Evolutionary conservation across 2,797 vertebrate species (phyloP).

Genomic region (Epinephelus awoara): DNA sequence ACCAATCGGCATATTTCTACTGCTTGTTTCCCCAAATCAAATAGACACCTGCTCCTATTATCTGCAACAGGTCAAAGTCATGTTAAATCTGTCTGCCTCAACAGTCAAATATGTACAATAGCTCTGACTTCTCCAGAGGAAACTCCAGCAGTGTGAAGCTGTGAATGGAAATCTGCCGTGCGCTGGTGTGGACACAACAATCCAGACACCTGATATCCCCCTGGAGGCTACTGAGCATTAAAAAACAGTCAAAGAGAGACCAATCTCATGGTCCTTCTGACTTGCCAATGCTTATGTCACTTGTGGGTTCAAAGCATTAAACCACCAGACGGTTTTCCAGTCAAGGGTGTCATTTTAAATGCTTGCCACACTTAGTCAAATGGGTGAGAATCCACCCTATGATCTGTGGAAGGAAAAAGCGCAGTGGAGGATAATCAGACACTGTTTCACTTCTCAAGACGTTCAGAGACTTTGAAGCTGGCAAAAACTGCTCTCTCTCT

Average conservation of each 20-base stretch:
- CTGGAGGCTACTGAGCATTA: not conserved
- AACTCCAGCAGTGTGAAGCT: constrained; percentile 25
- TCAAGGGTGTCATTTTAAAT: constrained; percentile 54
- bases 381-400: constrained; percentile 17
- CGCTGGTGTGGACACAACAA: constrained; percentile 19
- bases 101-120: constrained; percentile 6
- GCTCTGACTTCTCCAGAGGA: constrained; percentile 19
- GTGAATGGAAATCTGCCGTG: constrained; percentile 28
- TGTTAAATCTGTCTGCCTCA: constrained; percentile 29
- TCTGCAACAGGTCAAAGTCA: constrained; percentile 33
- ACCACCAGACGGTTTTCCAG: constrained; percentile 54
- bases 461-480: not conserved
- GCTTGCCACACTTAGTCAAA: constrained; percentile 22
- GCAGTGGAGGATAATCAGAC: constrained; percentile 23
- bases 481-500: not conserved
- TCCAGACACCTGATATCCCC: constrained; percentile 47
- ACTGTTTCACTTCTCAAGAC: not conserved
- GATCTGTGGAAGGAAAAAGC: constrained; percentile 51
- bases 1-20: too few relatives aligned
- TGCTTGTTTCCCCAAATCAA: too few relatives aligned
- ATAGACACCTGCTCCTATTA: constrained; percentile 37
- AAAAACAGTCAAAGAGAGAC: not conserved
- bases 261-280: not conserved
- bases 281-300: constrained; percentile 24
- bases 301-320: constrained; percentile 34